Percentiles rank a stretch among this genome's conserved stretches.
phyloP scores from a whole-genome alignment of 2,797 vertebrate species.

The Selene dorsalis region DNA sequence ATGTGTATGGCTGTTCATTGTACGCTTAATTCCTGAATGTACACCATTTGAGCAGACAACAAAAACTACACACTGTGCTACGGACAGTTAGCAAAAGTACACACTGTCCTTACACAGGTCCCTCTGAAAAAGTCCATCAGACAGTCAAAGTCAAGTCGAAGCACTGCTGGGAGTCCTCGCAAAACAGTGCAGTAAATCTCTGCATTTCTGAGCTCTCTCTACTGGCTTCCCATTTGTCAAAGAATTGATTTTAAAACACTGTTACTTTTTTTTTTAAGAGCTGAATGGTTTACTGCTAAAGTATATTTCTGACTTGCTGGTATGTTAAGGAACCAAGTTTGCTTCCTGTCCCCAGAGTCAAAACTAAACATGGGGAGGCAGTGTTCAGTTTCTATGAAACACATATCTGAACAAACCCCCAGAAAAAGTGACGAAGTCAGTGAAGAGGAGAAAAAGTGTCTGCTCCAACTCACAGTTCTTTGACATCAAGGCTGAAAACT shows the following conservation, averaged over 20 bases:
- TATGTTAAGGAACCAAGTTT: slow-evolving; percentile 16
- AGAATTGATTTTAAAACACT: slow-evolving; percentile 29
- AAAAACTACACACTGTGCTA: slow-evolving; percentile 11
- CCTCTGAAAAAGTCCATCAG: slow-evolving; percentile 28
- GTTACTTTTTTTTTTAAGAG: slow-evolving; percentile 14
- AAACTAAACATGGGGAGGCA: slow-evolving; percentile 9
- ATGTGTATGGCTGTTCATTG: slow-evolving; percentile 13
- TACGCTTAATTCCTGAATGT: neutral
- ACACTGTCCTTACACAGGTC: neutral
- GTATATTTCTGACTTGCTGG: slow-evolving; percentile 3
- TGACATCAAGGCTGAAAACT: neutral
- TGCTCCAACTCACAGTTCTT: slow-evolving; percentile 2
- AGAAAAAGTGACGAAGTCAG: slow-evolving; percentile 1
- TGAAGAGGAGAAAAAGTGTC: no score
- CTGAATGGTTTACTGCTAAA: slow-evolving; percentile 25
- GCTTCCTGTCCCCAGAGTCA: neutral
- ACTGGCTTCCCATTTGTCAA: slow-evolving; percentile 18
- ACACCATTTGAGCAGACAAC: neutral
- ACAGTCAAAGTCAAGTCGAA: slow-evolving; percentile 25
- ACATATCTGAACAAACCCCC: slow-evolving; percentile 5
- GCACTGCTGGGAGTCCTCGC: neutral
- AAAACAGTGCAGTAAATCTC: slow-evolving; percentile 6
- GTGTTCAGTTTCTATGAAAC: slow-evolving; percentile 13
- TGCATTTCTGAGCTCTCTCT: slow-evolving; percentile 3
- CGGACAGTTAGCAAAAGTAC: neutral